Evolutionary conservation across 2,888 invertebrate species (phyloP).

Genomic region (Encarsia formosa): DNA sequence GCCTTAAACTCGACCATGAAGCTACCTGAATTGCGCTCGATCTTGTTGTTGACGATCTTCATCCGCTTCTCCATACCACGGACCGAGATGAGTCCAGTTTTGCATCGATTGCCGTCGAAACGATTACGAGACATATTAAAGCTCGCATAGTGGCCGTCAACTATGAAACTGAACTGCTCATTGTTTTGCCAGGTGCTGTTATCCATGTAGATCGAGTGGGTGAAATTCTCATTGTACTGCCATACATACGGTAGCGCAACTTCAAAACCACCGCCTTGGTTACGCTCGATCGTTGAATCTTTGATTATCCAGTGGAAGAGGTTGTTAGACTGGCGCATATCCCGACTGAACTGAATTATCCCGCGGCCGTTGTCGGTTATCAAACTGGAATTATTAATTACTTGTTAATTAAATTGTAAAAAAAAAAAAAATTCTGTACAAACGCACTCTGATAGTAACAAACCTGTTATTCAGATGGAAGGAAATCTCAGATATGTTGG

Average conservation of each 20-base stretch:
- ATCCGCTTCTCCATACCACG: slow-evolving; percentile 97
- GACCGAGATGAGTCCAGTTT: slow-evolving; percentile 72
- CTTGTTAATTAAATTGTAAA: not conserved
- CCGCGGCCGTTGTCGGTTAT: slow-evolving; percentile 86
- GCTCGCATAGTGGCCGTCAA: slow-evolving; percentile 92
- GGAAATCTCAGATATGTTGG: slow-evolving; percentile 85
- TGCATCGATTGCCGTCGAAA: slow-evolving; percentile 82
- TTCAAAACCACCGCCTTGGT: slow-evolving; percentile 81
- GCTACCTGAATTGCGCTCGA: slow-evolving; percentile 74
- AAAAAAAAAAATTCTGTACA: not conserved
- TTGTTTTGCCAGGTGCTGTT: slow-evolving; percentile 88
- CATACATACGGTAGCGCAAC: slow-evolving; percentile 82
- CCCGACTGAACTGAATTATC: slow-evolving; percentile 84
- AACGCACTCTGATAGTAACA: not conserved
- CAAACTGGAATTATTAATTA: slow-evolving; percentile 52
- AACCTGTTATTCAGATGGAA: slow-evolving; percentile 73
- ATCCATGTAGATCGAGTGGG: slow-evolving; percentile 82
- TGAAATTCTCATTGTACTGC: slow-evolving; percentile 92
- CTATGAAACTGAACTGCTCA: slow-evolving; percentile 72
- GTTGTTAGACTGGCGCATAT: slow-evolving; percentile 93
- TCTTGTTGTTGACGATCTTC: slow-evolving; percentile 73
- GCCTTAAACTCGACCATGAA: slow-evolving; percentile 84
- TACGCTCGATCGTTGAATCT: slow-evolving; percentile 81
- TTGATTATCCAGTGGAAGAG: slow-evolving; percentile 91
- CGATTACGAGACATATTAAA: slow-evolving; percentile 82